phyloP scores from a whole-genome alignment of 2,113 vertebrate genomes.

The Hippocampus guttulatus region DNA sequence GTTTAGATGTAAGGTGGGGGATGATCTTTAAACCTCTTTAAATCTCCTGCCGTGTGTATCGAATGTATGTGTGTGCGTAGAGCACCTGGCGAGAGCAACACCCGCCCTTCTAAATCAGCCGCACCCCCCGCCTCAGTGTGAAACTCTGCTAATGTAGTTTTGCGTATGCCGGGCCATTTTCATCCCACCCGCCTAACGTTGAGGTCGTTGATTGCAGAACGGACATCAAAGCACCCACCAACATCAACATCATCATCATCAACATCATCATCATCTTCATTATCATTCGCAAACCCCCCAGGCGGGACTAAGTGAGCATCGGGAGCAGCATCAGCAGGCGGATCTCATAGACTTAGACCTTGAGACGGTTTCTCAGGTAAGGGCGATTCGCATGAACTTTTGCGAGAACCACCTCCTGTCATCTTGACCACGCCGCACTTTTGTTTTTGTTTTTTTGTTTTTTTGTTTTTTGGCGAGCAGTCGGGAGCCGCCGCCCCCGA shows the following conservation, averaged over 20 bases:
- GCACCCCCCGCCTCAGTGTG: slow-evolving; percentile 10
- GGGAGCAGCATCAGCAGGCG: slow-evolving; percentile 20
- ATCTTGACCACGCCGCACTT: slow-evolving; percentile 8
- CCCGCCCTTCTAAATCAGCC: slow-evolving; percentile 12
- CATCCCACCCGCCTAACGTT: slow-evolving; percentile 53
- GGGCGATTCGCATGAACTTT: slow-evolving; percentile 28
- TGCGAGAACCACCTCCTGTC: slow-evolving; percentile 9
- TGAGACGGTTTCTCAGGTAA: slow-evolving; percentile 84
- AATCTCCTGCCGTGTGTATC: slow-evolving; percentile 23
- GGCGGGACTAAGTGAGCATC: slow-evolving; percentile 27
- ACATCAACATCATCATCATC: slow-evolving; percentile 32
- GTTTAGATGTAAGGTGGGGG: slow-evolving; percentile 49
- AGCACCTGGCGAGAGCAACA: slow-evolving; percentile 13
- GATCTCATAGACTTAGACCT: slow-evolving; percentile 81
- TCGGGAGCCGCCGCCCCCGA: slow-evolving; percentile 19
- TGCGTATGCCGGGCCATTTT: slow-evolving; percentile 28
- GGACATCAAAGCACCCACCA: slow-evolving; percentile 63
- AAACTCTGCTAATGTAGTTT: slow-evolving; percentile 23
- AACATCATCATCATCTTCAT: slow-evolving; percentile 31
- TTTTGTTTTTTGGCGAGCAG: slow-evolving; percentile 5
- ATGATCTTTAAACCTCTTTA: slow-evolving; percentile 53
- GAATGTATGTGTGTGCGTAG: background rate
- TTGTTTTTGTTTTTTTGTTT: slow-evolving; percentile 14
- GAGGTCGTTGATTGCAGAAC: slow-evolving; percentile 84
- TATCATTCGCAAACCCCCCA: slow-evolving; percentile 28